Base-by-base conservation (phyloP, 1,140 invertebrate genomes). In the Bradynema listronoti region DNA sequence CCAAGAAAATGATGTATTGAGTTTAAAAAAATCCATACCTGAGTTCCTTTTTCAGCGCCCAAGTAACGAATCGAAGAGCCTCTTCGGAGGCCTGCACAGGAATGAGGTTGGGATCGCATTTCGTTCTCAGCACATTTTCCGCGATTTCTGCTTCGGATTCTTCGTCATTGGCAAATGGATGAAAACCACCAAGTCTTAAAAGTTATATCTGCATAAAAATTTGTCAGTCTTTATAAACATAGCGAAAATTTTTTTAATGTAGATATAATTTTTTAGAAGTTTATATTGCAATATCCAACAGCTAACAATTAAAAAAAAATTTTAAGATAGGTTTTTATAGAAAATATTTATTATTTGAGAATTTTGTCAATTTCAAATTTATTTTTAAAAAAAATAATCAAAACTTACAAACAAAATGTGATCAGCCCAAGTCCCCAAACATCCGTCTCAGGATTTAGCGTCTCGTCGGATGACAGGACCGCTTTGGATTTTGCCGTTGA, bases 351-450 rank as follows among this genome's bases (percentile, higher is more conserved):
- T 25, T 42, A 41, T 50, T 61, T n/a, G n/a, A 53, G 30, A 68
- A 14, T 43, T 49, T 32, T 42, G 36, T 16, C 58, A 6, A 50
- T 39, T 49, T 56, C 4, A 11, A 14, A 33, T 29, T 65, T 65
- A 5, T 56, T 63, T 58, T 6, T 61, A 30, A 1, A 58, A 4
- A 16, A 29, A 14, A 11, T 7, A n/a, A n/a, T n/a, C n/a, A n/a
- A n/a, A 59, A 75, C 81, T 81, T 75, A 84, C 78, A 98, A 82
- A n/a, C 94, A 83, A 80, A 97, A 98, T 1, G 88, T 84, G 0
- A 98, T 80, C 4, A 91, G 88, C 24, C 90, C 94, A 24, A 97
- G 82, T 47, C 87, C 87, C 94, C 94, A 99, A 66, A 97, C 87
- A 80, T 99, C 94, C 27, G 88, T 89, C 75, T 91, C 87, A 2